A percentile compares a stretch with the other conserved stretches of the same genome.
Evolutionary conservation across 2,888 invertebrate species (phyloP).

Genomic region (Netelia melanura): DNA sequence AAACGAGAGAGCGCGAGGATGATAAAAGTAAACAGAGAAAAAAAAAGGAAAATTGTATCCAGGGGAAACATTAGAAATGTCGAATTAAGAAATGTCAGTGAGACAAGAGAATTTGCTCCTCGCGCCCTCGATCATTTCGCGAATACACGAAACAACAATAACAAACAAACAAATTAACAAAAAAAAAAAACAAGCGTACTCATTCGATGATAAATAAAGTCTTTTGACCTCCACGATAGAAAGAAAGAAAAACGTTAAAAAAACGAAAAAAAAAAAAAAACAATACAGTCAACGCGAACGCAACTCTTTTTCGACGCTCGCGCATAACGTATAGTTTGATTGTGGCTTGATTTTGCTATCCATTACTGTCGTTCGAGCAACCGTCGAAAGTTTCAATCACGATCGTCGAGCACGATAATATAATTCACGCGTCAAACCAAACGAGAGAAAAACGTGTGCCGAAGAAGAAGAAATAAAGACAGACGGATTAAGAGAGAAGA

Average conservation of each 20-base stretch:
- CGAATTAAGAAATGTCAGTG: not conserved
- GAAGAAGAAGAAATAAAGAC: slow-evolving; percentile 31
- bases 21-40: not conserved
- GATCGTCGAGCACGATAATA: slow-evolving; percentile 13
- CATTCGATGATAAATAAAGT: slow-evolving; percentile 49
- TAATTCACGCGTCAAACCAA: not conserved
- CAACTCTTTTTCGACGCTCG: slow-evolving; percentile 61
- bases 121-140: slow-evolving; percentile 32
- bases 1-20: not conserved
- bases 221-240: slow-evolving; percentile 51
- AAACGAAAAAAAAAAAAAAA: not conserved
- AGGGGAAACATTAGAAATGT: not conserved
- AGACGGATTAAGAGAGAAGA: not conserved
- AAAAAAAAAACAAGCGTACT: not conserved
- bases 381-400: slow-evolving; percentile 83
- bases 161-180: slow-evolving; percentile 2
- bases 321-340: slow-evolving; percentile 74
- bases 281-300: slow-evolving; percentile 28
- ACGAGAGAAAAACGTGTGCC: not conserved
- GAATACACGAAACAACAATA: slow-evolving; percentile 39
- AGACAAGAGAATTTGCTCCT: slow-evolving; percentile 32
- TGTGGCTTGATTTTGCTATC: slow-evolving; percentile 84
- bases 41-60: not conserved
- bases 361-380: slow-evolving; percentile 81
- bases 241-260: not conserved